A percentile compares a stretch with the other conserved stretches of the same genome.
These are phyloP conservation scores for Cladopsammia gracilis DNA, from an alignment of 64 coral and sea anemone genomes.

Conservation along the genomic window DNA sequence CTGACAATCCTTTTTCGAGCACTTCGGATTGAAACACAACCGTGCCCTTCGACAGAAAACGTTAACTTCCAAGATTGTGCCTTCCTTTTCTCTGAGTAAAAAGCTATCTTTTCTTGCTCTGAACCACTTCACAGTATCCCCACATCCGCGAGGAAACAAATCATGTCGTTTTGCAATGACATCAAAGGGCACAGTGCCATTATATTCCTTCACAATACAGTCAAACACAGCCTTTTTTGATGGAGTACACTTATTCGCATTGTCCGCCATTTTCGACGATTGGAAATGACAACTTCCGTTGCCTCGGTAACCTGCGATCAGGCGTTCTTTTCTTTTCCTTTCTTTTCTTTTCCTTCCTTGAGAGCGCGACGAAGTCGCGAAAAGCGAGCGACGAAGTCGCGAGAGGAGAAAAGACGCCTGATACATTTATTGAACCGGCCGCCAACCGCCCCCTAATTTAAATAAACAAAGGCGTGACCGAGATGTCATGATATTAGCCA, in stretches of 20 bases:
- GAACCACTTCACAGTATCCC: slow-evolving; percentile 62
- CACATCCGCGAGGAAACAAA: slow-evolving; percentile 56
- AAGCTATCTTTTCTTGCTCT: slow-evolving; percentile 44
- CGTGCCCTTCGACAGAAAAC: slow-evolving; percentile 37
- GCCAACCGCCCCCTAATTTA: too few species aligned
- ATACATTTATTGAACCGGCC: too few species aligned
- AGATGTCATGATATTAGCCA: too few species aligned
- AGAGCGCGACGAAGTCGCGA: too few species aligned
- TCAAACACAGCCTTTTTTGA: slow-evolving; percentile 73
- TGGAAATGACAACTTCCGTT: too few species aligned
- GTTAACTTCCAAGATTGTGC: slow-evolving; percentile 53
- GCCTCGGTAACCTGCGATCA: too few species aligned
- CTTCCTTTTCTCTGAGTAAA: slow-evolving; percentile 55
- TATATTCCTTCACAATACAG: slow-evolving; percentile 52
- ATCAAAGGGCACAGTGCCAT: slow-evolving; percentile 49
- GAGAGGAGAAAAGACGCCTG: too few species aligned
- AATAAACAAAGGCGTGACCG: too few species aligned
- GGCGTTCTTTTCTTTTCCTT: too few species aligned
- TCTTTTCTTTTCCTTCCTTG: too few species aligned
- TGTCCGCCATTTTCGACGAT: too few species aligned
- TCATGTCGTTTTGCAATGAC: slow-evolving; percentile 49
- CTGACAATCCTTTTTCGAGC: slow-evolving; percentile 38
- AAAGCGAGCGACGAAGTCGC: too few species aligned
- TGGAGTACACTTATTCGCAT: not conserved
- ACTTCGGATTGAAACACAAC: slow-evolving; percentile 61